Percentiles rank a stretch among this genome's conserved stretches.
Evolutionary conservation across 2,797 vertebrate species (phyloP).

Genomic region (Acrocephalus scirpaceus): DNA sequence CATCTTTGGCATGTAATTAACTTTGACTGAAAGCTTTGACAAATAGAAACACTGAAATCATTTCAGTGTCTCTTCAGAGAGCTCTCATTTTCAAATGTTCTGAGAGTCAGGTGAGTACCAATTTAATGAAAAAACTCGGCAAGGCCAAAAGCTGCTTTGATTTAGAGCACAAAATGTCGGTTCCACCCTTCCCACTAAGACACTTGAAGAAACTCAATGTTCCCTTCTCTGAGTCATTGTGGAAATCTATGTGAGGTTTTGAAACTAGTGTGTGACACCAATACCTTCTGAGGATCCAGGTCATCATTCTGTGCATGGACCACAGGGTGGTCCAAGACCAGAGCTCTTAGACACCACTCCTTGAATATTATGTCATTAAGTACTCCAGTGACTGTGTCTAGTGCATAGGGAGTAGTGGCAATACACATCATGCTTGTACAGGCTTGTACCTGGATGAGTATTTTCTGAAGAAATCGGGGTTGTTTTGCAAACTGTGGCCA

Average conservation of each 20-base stretch:
- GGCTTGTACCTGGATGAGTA: not conserved
- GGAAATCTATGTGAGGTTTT: not conserved
- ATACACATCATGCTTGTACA: fast-evolving
- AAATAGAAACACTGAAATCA: slow-evolving; percentile 7
- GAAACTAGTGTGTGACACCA: not conserved
- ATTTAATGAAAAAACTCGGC: not conserved
- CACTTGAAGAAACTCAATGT: not conserved
- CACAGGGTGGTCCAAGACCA: not conserved
- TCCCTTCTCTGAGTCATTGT: not conserved
- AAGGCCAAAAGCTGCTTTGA: not conserved
- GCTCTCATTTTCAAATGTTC: not conserved
- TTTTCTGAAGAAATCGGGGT: not conserved
- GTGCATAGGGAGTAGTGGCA: not conserved
- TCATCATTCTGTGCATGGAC: not conserved
- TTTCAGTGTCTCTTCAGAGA: not conserved
- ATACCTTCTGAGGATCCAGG: no score
- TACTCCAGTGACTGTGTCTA: not conserved
- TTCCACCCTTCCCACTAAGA: not conserved
- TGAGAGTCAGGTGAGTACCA: not conserved
- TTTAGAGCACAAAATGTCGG: not conserved
- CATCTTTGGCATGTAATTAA: slow-evolving; percentile 4
- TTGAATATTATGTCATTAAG: not conserved
- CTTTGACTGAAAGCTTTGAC: slow-evolving; percentile 36
- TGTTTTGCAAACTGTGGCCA: not conserved
- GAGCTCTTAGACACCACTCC: not conserved